phyloP scores from a whole-genome alignment of 2,797 vertebrate genomes.

The Poecilia gillii region DNA sequence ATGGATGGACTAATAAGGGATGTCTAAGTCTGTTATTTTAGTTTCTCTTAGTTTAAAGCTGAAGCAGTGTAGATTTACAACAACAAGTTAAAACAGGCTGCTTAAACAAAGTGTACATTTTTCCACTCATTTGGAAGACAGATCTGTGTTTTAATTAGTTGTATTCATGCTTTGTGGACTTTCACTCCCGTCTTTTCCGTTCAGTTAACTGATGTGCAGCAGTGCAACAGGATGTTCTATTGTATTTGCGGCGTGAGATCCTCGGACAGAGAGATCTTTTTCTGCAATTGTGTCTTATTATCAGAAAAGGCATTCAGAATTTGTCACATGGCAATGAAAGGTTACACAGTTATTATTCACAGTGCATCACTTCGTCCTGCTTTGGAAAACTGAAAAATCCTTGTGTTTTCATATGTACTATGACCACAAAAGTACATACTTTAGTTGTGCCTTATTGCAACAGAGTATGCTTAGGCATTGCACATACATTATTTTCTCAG shows the following conservation, averaged over 20 bases:
- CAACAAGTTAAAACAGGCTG: not conserved
- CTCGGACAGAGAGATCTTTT: slow-evolving; percentile 23
- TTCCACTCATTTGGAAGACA: not conserved
- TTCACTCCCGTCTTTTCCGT: slow-evolving; percentile 19
- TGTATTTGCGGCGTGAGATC: slow-evolving; percentile 25
- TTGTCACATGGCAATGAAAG: not conserved
- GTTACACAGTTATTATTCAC: slow-evolving; percentile 11
- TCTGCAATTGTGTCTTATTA: slow-evolving; percentile 13
- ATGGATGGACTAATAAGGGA: not conserved
- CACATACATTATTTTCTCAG: not conserved
- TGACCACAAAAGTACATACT: not conserved
- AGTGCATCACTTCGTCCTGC: no score
- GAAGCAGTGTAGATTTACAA: not conserved
- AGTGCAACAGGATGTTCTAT: slow-evolving; percentile 11
- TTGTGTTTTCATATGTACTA: not conserved
- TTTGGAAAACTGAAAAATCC: not conserved
- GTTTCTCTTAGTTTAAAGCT: not conserved
- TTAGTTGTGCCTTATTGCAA: not conserved
- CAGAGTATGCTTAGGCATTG: not conserved
- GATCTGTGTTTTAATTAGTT: not conserved
- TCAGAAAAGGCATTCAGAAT: slow-evolving; percentile 18
- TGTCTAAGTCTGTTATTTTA: not conserved
- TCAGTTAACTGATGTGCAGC: slow-evolving; percentile 8
- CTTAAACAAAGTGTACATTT: not conserved
- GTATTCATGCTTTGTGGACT: slow-evolving; percentile 1